phyloP scores from a whole-genome alignment of 2,888 invertebrate species.

The Lasioglossum villosulum region DNA sequence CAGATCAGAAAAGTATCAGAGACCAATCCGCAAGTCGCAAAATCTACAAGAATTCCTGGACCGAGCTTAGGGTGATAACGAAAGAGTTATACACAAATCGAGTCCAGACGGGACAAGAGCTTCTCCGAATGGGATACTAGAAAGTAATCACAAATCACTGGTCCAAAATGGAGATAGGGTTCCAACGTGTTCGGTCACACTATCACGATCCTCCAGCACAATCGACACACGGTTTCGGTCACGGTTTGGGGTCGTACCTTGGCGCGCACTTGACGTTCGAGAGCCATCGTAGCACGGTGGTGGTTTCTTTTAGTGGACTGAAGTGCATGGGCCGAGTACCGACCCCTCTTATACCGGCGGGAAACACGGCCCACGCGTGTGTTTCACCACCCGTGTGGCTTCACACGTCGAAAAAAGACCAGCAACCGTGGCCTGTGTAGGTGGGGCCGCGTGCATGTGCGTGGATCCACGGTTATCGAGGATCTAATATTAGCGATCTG shows the following conservation, averaged over 20 bases:
- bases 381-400: conserved; percentile 35
- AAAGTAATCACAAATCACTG: neutral
- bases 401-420: conserved; percentile 49
- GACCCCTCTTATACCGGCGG: conserved; percentile 79
- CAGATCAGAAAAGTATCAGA: neutral
- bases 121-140: neutral
- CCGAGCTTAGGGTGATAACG: too few species aligned
- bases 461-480: conserved; percentile 75
- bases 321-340: conserved; percentile 75
- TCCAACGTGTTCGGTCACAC: conserved; percentile 22
- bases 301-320: conserved; percentile 74
- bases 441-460: conserved; percentile 15
- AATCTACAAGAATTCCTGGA: too few species aligned
- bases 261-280: conserved; percentile 95
- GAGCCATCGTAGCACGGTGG: conserved; percentile 89
- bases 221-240: conserved; percentile 2
- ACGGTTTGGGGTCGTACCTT: conserved; percentile 87
- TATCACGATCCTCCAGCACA: neutral
- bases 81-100: too few species aligned
- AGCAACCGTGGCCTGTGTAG: conserved; percentile 23
- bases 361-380: conserved; percentile 76
- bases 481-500: conserved; percentile 81
- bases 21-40: neutral
- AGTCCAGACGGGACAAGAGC: neutral
- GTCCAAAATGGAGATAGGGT: neutral